Evolutionary conservation across 2,888 invertebrate species (phyloP).

Genomic region (Ormyrus thymus): DNA sequence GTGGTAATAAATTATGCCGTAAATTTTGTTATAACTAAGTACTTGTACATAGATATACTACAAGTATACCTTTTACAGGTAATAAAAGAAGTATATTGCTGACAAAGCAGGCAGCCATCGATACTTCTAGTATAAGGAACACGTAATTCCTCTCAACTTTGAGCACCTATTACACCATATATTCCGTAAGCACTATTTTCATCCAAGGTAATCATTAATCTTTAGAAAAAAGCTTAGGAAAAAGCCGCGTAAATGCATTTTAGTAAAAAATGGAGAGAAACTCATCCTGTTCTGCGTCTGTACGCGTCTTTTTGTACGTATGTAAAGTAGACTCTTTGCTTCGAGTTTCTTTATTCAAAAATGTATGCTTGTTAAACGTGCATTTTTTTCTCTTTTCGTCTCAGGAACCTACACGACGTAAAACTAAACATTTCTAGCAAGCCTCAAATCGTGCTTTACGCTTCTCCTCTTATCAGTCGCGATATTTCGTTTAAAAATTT

Average conservation of each 20-base stretch:
- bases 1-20: background rate
- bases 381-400: too few relatives aligned
- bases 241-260: too few relatives aligned
- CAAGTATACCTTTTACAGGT: too few relatives aligned
- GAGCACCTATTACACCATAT: background rate
- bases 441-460: background rate
- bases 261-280: too few relatives aligned
- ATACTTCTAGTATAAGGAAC: background rate
- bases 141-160: background rate
- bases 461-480: background rate
- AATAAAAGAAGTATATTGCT: background rate
- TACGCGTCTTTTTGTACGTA: too few relatives aligned
- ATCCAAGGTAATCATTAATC: background rate
- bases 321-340: too few relatives aligned
- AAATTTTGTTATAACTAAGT: background rate
- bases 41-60: background rate
- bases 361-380: too few relatives aligned
- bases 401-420: too few relatives aligned
- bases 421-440: background rate
- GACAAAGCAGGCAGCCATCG: background rate
- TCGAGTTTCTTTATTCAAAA: too few relatives aligned
- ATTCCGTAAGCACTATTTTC: background rate
- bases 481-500: background rate
- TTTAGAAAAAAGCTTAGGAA: background rate
- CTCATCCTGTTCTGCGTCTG: too few relatives aligned